These are phyloP conservation scores for Thamnophis elegans DNA, from an alignment of 2,797 vertebrate genomes.

Conservation along the genomic window DNA sequence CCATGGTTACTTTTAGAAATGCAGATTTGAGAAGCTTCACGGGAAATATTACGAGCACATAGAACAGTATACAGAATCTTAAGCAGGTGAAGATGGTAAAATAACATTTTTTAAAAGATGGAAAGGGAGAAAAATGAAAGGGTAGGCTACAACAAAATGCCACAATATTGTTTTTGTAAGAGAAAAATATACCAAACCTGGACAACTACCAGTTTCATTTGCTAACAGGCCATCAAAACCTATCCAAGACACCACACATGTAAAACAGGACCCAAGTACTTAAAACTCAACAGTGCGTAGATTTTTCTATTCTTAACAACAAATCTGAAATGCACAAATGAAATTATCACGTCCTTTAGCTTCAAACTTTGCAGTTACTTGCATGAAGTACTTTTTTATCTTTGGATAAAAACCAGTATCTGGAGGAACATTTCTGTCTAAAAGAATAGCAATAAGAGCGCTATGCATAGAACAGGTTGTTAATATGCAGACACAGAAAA, in stretches of 20 bases:
- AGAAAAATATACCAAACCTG: rapidly evolving
- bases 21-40: slow-evolving; percentile 28
- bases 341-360: background rate
- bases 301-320: background rate
- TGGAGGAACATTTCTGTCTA: background rate
- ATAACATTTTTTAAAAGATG: background rate
- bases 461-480: background rate
- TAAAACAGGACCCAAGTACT: background rate
- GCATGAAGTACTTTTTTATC: background rate
- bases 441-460: background rate
- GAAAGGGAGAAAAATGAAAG: background rate
- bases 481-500: background rate
- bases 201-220: background rate
- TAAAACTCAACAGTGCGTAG: background rate
- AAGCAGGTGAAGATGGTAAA: rapidly evolving
- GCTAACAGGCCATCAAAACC: background rate
- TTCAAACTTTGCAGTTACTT: background rate
- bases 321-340: background rate
- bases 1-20: slow-evolving; percentile 47
- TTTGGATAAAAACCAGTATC: background rate
- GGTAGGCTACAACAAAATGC: background rate
- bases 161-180: background rate
- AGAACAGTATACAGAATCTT: background rate
- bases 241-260: background rate
- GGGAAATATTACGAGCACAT: slow-evolving; percentile 6